Conservation (phyloP, 1,140 invertebrate genomes). For the Euwallacea fornicatus region DNA sequence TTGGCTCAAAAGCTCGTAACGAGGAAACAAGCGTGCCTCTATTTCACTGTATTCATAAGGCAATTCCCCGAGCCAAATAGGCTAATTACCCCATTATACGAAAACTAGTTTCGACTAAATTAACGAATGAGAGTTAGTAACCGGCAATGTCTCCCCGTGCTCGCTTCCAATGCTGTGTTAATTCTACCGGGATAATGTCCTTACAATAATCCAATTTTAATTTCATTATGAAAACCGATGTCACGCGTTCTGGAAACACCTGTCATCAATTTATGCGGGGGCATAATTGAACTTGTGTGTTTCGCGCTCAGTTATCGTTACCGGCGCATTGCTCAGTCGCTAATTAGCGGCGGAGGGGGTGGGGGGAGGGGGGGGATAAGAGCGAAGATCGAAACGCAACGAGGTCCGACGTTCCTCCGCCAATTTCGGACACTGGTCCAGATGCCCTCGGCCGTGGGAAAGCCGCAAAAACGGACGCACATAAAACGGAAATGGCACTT, state of each 20-base stretch:
- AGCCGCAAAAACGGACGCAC: background rate
- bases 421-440: too few relatives aligned
- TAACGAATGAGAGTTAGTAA: background rate
- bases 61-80: background rate
- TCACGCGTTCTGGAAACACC: background rate
- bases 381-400: too few relatives aligned
- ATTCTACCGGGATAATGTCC: slow-evolving; percentile 22
- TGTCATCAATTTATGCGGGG: too few relatives aligned
- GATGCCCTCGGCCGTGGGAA: too few relatives aligned
- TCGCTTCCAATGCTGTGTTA: slow-evolving; percentile 9
- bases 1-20: too few relatives aligned
- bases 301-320: too few relatives aligned
- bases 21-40: background rate
- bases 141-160: too few relatives aligned
- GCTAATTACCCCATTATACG: slow-evolving; percentile 15
- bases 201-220: slow-evolving; percentile 33
- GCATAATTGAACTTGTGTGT: too few relatives aligned
- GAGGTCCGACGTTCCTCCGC: too few relatives aligned
- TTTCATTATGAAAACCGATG: slow-evolving; percentile 6
- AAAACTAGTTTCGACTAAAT: slow-evolving; percentile 15
- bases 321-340: too few relatives aligned
- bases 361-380: too few relatives aligned
- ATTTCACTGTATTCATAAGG: background rate
- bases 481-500: slow-evolving; percentile 6
- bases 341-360: too few relatives aligned